phyloP scores from a whole-genome alignment of 2,888 invertebrate genomes.

The Drosophila phalerata region DNA sequence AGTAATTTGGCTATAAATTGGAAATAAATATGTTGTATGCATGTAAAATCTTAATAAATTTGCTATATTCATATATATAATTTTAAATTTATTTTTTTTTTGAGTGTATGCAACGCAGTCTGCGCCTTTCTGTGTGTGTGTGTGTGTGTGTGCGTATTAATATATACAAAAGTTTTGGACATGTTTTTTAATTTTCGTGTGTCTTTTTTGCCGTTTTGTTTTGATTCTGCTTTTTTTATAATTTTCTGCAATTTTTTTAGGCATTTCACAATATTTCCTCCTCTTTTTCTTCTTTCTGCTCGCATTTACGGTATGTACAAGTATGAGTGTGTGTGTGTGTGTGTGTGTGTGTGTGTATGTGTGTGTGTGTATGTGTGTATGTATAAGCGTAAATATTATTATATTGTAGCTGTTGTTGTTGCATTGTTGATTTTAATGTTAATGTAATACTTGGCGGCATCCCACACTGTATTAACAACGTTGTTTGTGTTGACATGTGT shows the following conservation, averaged over 20 bases:
- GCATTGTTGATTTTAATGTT: conserved; percentile 40
- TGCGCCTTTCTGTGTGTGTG: too few species aligned
- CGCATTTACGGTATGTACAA: conserved; percentile 2
- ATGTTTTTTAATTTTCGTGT: conserved; percentile 41
- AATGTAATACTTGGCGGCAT: conserved; percentile 48
- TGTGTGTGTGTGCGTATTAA: conserved; percentile 9
- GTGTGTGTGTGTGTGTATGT: neutral
- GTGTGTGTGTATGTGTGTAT: neutral
- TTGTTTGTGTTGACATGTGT: conserved; percentile 34
- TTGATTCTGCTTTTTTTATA: conserved; percentile 19
- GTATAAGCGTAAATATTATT: conserved; percentile 18
- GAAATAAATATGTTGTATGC: too few species aligned
- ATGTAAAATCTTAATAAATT: too few species aligned
- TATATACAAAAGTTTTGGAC: conserved; percentile 47
- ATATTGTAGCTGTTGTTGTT: conserved; percentile 10
- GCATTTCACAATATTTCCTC: conserved; percentile 12
- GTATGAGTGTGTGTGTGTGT: neutral
- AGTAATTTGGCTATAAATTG: too few species aligned
- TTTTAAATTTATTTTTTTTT: neutral
- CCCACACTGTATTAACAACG: conserved; percentile 33
- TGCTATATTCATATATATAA: too few species aligned
- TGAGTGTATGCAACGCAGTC: neutral
- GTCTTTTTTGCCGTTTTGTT: conserved; percentile 15
- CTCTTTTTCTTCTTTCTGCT: conserved; percentile 10
- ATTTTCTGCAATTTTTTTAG: conserved; percentile 28